Evolutionary conservation across 2,797 vertebrate genomes (phyloP).

Genomic region (Acridotheres tristis): DNA sequence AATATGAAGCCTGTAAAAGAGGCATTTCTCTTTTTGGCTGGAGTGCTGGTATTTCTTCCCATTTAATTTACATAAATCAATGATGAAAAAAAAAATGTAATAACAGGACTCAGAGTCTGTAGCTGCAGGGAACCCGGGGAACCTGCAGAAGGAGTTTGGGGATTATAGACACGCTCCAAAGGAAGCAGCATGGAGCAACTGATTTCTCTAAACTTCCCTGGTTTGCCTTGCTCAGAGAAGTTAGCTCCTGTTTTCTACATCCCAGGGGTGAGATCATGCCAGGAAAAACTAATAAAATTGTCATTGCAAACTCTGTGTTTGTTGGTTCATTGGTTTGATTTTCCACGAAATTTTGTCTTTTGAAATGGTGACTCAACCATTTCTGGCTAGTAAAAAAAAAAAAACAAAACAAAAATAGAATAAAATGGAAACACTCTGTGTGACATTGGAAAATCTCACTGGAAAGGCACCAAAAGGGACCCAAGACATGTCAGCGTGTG

Average conservation of each 20-base stretch:
- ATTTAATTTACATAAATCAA: constrained; percentile 71
- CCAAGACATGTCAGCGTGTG: rapidly evolving
- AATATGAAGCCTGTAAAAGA: constrained; percentile 65
- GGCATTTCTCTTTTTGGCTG: constrained; percentile 60
- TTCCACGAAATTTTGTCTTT: background rate
- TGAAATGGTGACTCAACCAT: background rate
- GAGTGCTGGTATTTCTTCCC: constrained; percentile 51
- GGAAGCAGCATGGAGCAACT: background rate
- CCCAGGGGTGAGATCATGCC: background rate
- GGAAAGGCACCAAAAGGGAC: background rate
- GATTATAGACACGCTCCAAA: background rate
- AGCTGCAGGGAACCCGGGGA: constrained; percentile 22
- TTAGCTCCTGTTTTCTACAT: background rate
- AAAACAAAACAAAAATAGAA: background rate
- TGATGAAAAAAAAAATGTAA: background rate
- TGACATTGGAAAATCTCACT: background rate
- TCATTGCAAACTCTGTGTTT: background rate
- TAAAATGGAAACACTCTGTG: background rate
- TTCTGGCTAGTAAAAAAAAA: background rate
- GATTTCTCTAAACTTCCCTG: background rate
- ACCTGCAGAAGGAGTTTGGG: background rate
- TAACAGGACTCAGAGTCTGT: constrained; percentile 21
- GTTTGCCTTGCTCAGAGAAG: background rate
- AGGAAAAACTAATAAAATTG: background rate
- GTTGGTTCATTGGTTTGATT: background rate